Base-by-base conservation (phyloP, 2,113 vertebrate genomes). In the Syngnathus typhle region DNA sequence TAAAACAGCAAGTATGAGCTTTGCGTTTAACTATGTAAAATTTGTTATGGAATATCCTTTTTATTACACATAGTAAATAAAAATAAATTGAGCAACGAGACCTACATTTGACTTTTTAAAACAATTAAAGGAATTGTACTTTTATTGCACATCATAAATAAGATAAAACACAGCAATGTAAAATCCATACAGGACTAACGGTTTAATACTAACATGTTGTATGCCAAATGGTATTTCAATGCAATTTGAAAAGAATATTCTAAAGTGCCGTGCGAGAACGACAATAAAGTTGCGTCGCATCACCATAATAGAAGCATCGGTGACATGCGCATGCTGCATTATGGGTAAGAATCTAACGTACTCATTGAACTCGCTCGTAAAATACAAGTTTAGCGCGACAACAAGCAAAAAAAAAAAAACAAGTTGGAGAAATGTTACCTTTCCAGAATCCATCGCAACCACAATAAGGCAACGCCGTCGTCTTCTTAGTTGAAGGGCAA, bases 401-500 rank as follows among this genome's bases (percentile, higher is more conserved):
- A 11, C n/a, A 38, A 41, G 7, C 60, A 0, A 1, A 23, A 12
- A 9, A 64, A n/a, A 43, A 10, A 27, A 0, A 65, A 71, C 72
- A 7, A 55, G 81, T 76, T 52, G 43, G 37, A 63, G 62, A 18
- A 43, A 21, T 8, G 23, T 62, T 84, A 88, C 86, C 86, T 88
- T 88, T 70, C 71, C 83, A 0, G 80, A 65, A 18, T 86, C 86
- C 86, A 88, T 88, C 73, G 73, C 69, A 23, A 54, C 63, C 23
- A 6, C 0, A 27, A 5, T 21, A n/a, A 11, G 0, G 0, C 7
- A 27, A 41, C 27, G 37, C 0, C 62, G 67, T 72, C 51, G 38
- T 78, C 49, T 68, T 62, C 18, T n/a, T 56, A 23, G 64, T 63
- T 43, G 47, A 58, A 51, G 1, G 49, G 5, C 54, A 51, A n/a